phyloP scores from a whole-genome alignment of 2,797 vertebrate species.

The Iguana delicatissima region DNA sequence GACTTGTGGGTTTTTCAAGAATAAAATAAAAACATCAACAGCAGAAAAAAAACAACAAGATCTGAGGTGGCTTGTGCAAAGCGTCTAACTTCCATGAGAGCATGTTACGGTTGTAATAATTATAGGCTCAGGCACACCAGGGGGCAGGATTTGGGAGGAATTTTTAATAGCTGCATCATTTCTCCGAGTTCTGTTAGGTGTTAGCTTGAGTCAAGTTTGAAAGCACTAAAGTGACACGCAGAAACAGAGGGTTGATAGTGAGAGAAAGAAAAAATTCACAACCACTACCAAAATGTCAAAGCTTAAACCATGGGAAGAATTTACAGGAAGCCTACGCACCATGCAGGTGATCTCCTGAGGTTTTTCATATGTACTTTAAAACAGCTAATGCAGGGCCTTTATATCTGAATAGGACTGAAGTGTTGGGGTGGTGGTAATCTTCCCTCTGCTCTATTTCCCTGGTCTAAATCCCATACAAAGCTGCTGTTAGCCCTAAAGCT shows the following conservation, averaged over 20 bases:
- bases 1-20: conserved; percentile 23
- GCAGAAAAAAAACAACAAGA: neutral
- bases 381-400: neutral
- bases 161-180: neutral
- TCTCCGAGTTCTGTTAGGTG: fast-evolving
- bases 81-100: neutral
- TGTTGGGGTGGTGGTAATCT: neutral
- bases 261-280: neutral
- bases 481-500: neutral
- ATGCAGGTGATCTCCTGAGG: too few species aligned
- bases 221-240: neutral
- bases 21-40: conserved; percentile 38
- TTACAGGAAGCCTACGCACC: neutral
- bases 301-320: neutral
- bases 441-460: neutral
- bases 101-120: neutral
- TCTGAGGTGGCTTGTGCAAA: conserved; percentile 26
- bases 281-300: conserved; percentile 8
- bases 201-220: neutral
- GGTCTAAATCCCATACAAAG: neutral
- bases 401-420: neutral
- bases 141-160: neutral
- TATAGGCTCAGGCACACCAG: conserved; percentile 15
- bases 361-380: neutral
- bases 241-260: conserved; percentile 39